Percentiles rank a stretch among this genome's conserved stretches.
Evolutionary conservation across 1,140 invertebrate genomes (phyloP).

Genomic region (Steinernema khuongi): DNA sequence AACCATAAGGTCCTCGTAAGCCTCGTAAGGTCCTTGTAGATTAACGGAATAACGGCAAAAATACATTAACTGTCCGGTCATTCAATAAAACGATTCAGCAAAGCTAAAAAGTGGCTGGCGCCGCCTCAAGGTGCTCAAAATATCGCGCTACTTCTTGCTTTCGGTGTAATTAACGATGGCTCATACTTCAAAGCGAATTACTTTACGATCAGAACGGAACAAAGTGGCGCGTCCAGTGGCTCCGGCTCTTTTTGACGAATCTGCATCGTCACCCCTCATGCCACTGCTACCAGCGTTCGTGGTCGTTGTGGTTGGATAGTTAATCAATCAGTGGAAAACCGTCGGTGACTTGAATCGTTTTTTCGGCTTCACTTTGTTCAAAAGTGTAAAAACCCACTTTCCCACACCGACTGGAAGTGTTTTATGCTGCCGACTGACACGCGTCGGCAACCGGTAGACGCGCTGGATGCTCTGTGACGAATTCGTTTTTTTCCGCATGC

Average conservation of each 20-base stretch:
- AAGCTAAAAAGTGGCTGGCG: no score
- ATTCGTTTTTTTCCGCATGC: neutral
- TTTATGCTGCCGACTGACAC: neutral
- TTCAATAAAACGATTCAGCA: no score
- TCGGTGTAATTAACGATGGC: neutral
- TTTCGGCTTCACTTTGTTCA: neutral
- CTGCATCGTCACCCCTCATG: neutral
- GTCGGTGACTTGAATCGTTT: neutral
- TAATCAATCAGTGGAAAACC: neutral
- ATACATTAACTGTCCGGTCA: no score
- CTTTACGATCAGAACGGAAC: neutral
- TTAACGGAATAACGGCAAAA: no score
- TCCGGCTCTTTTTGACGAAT: neutral
- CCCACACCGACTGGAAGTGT: neutral
- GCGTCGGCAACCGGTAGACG: neutral
- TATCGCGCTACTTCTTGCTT: neutral
- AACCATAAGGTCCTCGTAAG: no score
- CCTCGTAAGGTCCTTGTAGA: no score
- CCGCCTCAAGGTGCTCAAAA: neutral
- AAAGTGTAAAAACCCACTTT: neutral
- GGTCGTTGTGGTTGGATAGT: neutral
- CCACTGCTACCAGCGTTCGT: neutral
- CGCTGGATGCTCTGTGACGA: neutral
- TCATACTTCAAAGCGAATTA: neutral
- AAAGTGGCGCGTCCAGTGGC: neutral